Base-by-base conservation (phyloP, 2,888 invertebrate genomes). In the Amaurobius ferox region DNA sequence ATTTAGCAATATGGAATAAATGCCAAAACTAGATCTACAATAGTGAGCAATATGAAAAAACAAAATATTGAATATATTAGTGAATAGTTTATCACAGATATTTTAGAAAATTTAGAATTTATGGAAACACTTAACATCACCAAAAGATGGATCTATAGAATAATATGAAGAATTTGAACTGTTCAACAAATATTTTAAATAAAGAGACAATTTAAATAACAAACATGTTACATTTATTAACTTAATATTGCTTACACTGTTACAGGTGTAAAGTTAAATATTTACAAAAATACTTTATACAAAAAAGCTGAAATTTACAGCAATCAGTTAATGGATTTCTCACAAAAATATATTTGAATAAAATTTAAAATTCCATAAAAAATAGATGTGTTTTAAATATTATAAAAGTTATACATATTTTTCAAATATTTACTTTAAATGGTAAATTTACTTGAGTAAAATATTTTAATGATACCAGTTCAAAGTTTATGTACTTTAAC, bases 171-270 rank as follows among this genome's bases (percentile, higher is more conserved):
- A 26, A n/a, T 61, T 26, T 26, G 26, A 26, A 61, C 19, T 61
- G 61, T 26, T 30, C 64, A 76, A 76, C 73, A 62, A 19, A 35
- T 67, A 67, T 16, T 67, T 32, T 67, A 61, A 26, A 9, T n/a
- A n/a, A n/a, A n/a, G n/a, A n/a, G n/a, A n/a, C 23, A 62, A 35
- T n/a, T 39, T 73, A 35, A 39, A 73, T 26, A 71, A 79, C 72
- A 79, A 79, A 79, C 67, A 68, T 66, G 77, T 85, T 85, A 85
- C 83, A 85, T 85, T 85, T 77, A 85, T 85, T 85, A 85, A 85
- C 39, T 77, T 85, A n/a, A 85, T 77, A 83, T 77, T 83, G 77
- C 83, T 77, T 85, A 85, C 76, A 77, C 62, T 70, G 77, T 85
- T 85, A 80, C 30, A 73, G 23, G 55, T 72, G 73, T 77, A 72